Evolutionary conservation across 2,888 invertebrate genomes (phyloP).

Genomic region (Orthonychiurus folsomi): DNA sequence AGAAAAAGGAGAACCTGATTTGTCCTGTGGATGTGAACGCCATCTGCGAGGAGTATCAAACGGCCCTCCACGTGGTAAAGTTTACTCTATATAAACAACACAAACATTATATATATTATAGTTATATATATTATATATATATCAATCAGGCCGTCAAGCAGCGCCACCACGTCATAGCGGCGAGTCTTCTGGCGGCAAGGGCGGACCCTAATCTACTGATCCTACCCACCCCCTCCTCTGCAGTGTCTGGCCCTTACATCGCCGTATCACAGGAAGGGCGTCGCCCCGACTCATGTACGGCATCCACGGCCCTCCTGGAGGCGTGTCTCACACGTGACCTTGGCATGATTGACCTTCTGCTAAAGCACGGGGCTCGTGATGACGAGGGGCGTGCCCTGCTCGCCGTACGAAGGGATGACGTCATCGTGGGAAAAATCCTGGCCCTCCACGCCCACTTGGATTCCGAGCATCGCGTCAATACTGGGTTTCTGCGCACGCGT

Average conservation of each 20-base stretch:
- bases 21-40: constrained; percentile 65
- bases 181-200: constrained; percentile 62
- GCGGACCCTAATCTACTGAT: constrained; percentile 67
- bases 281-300: constrained; percentile 45
- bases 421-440: constrained; percentile 68
- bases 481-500: constrained; percentile 26
- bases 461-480: constrained; percentile 85
- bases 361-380: constrained; percentile 76
- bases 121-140: no score
- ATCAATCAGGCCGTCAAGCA: constrained; percentile 72
- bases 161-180: constrained; percentile 62
- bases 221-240: constrained; percentile 42
- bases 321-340: constrained; percentile 59
- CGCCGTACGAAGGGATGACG: constrained; percentile 62
- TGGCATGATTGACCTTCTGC: constrained; percentile 63
- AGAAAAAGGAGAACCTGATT: constrained; percentile 44
- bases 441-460: constrained; percentile 75
- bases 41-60: constrained; percentile 67
- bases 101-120: no score
- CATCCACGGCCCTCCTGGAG: constrained; percentile 56
- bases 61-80: constrained; percentile 71
- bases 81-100: no score
- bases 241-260: neutral
- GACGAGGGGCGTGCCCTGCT: constrained; percentile 76
- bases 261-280: neutral